Conservation (phyloP, 2,797 vertebrate genomes). For the Mustela erminea region DNA sequence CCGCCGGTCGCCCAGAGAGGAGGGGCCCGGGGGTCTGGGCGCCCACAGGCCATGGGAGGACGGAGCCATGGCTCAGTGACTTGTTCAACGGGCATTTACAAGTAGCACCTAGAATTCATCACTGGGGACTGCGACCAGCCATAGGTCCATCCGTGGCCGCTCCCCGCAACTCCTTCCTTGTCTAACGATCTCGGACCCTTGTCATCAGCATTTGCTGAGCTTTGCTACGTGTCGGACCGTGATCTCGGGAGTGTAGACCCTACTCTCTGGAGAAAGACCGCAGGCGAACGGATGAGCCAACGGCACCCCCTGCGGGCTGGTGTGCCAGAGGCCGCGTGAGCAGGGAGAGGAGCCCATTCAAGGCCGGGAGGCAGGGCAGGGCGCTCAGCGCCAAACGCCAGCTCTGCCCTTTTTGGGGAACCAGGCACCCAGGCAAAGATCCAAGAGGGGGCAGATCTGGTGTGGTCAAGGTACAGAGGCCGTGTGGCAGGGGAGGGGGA, state of each 20-base stretch:
- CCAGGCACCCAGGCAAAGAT: neutral
- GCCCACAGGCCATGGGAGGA: neutral
- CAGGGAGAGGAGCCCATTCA: too few relatives aligned
- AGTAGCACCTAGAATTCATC: neutral
- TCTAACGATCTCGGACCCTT: neutral
- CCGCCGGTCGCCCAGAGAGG: rapidly evolving
- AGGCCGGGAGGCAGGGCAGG: too few relatives aligned
- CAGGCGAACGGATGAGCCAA: too few relatives aligned
- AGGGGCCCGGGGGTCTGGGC: rapidly evolving
- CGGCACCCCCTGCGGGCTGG: too few relatives aligned
- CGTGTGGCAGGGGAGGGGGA: too few relatives aligned
- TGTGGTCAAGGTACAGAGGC: too few relatives aligned
- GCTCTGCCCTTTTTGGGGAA: neutral
- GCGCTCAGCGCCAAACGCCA: too few relatives aligned
- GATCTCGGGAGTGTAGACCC: neutral
- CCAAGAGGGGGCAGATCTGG: neutral
- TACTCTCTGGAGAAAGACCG: neutral
- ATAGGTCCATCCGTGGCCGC: neutral
- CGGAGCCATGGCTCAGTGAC: rapidly evolving
- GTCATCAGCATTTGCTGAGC: neutral
- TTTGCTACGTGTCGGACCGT: rapidly evolving
- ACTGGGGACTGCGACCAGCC: neutral
- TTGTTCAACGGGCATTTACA: rapidly evolving
- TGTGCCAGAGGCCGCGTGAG: too few relatives aligned
- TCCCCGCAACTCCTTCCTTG: neutral